phyloP scores from a whole-genome alignment of 2,888 invertebrate species.

The Eupithecia dodoneata region DNA sequence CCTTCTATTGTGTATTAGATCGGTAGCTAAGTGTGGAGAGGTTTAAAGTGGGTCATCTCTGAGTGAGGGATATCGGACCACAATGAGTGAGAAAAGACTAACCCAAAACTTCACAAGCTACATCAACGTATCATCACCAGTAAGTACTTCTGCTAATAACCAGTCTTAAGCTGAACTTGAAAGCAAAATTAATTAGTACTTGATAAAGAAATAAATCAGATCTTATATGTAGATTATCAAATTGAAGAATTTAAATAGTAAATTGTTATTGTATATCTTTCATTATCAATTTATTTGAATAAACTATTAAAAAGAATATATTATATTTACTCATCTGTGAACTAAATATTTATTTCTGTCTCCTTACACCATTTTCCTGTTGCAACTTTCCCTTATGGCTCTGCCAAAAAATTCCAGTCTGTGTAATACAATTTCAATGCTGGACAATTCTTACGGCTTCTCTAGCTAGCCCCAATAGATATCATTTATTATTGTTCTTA shows the following conservation, averaged over 20 bases:
- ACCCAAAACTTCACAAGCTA: slow-evolving; percentile 84
- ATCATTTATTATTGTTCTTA: no score
- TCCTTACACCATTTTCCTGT: no score
- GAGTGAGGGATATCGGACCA: slow-evolving; percentile 62
- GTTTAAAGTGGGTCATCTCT: slow-evolving; percentile 68
- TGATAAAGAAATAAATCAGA: neutral
- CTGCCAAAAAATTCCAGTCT: no score
- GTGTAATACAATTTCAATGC: no score
- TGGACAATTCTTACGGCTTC: no score
- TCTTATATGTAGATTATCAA: neutral
- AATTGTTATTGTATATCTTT: no score
- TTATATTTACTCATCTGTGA: no score
- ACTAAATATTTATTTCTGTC: no score
- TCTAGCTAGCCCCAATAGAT: no score
- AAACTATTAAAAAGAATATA: no score
- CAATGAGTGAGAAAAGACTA: slow-evolving; percentile 83
- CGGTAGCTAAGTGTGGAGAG: slow-evolving; percentile 48
- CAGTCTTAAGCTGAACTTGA: neutral
- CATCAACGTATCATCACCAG: slow-evolving; percentile 77
- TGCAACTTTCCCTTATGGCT: no score
- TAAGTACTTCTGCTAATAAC: slow-evolving; percentile 46
- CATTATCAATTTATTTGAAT: no score
- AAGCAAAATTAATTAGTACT: neutral
- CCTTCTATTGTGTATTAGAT: slow-evolving; percentile 41
- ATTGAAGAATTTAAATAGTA: neutral